Percentiles rank a stretch among this genome's conserved stretches.
Evolutionary conservation across 1,140 invertebrate genomes (phyloP).

Genomic region (Matsumurasca onukii): DNA sequence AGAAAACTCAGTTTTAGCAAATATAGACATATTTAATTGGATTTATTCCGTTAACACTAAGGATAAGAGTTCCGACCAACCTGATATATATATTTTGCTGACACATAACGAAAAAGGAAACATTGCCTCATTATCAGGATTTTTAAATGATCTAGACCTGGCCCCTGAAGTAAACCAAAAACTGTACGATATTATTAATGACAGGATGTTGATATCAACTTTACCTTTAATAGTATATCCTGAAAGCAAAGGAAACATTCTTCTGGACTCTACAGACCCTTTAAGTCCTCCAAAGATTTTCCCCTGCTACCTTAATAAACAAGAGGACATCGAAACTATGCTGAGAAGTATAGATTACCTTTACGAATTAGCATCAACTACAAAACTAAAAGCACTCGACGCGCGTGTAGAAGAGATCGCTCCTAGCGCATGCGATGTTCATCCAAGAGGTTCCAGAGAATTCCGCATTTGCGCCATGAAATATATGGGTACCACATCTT

Average conservation of each 20-base stretch:
- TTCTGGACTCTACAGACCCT: too few species aligned
- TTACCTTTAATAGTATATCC: too few species aligned
- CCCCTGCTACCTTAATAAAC: constrained; percentile 55
- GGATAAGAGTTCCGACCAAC: too few species aligned
- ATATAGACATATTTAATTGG: neutral
- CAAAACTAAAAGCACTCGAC: constrained; percentile 41
- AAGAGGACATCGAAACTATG: constrained; percentile 50
- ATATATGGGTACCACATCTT: constrained; percentile 50
- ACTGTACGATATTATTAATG: too few species aligned
- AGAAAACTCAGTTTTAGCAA: neutral
- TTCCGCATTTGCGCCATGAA: constrained; percentile 55
- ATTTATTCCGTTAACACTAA: constrained; percentile 44
- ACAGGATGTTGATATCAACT: too few species aligned
- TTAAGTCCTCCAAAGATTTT: constrained; percentile 57
- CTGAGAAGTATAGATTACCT: constrained; percentile 51
- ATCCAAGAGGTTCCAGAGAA: constrained; percentile 49
- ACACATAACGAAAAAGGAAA: too few species aligned
- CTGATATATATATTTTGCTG: too few species aligned
- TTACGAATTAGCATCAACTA: constrained; percentile 44
- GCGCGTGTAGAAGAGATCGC: constrained; percentile 37
- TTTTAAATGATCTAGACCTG: too few species aligned
- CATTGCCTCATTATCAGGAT: too few species aligned
- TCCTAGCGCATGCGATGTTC: constrained; percentile 43
- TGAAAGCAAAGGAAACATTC: too few species aligned
- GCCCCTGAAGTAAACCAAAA: too few species aligned